Conservation (phyloP, 1,140 invertebrate genomes). For the Carcinoscorpius rotundicauda region DNA sequence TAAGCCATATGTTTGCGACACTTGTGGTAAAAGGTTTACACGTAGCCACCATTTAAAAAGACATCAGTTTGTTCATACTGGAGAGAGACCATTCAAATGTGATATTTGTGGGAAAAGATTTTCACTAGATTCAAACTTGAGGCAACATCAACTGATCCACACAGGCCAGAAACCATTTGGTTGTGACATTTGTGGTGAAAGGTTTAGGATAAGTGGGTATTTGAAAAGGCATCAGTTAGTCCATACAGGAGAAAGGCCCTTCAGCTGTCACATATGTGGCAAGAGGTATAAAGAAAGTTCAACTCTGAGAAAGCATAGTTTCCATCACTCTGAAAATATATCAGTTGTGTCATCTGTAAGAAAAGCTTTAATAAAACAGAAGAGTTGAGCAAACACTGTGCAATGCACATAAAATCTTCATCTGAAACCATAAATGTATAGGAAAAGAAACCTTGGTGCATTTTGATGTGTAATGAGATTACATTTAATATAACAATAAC, state of each 20-base stretch:
- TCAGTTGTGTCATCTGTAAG: background rate
- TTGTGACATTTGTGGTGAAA: too few relatives aligned
- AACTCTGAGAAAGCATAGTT: constrained; percentile 10
- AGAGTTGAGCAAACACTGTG: background rate
- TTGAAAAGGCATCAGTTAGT: constrained; percentile 2
- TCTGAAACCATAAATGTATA: background rate
- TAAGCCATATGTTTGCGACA: constrained; percentile 16
- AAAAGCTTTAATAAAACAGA: background rate
- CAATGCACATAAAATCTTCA: background rate
- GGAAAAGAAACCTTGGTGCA: too few relatives aligned
- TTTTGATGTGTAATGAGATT: too few relatives aligned
- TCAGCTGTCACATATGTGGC: constrained; percentile 1
- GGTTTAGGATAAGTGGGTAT: too few relatives aligned
- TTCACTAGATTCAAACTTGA: background rate
- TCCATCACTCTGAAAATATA: background rate
- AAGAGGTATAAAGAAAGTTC: background rate
- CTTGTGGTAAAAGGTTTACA: constrained; percentile 17
- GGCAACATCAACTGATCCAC: too few relatives aligned
- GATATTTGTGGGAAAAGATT: constrained; percentile 9
- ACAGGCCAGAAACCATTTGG: too few relatives aligned
- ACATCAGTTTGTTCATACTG: constrained; percentile 16
- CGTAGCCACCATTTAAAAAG: constrained; percentile 5
- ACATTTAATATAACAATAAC: too few relatives aligned
- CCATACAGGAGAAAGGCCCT: constrained; percentile 8
- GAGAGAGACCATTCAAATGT: constrained; percentile 18